phyloP scores from a whole-genome alignment of 2,797 vertebrate genomes.

The Sebastes cheni region DNA sequence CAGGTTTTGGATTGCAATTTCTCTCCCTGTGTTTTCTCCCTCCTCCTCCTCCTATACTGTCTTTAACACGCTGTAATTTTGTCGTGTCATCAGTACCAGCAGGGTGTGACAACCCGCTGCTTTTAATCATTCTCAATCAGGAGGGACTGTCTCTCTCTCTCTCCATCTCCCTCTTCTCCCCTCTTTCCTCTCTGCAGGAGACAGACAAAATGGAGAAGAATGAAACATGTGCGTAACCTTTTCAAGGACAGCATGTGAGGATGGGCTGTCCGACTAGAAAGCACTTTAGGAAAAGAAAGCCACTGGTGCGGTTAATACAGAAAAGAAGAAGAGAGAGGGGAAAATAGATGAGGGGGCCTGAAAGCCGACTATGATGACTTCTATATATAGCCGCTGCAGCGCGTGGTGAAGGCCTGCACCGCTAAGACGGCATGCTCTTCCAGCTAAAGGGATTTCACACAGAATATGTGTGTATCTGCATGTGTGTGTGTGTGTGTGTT shows the following conservation, averaged over 20 bases:
- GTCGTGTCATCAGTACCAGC: constrained; percentile 73
- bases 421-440: constrained; percentile 75
- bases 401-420: constrained; percentile 65
- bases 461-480: constrained; percentile 43
- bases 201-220: constrained; percentile 75
- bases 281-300: constrained; percentile 84
- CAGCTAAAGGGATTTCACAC: constrained; percentile 81
- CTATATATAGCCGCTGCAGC: constrained; percentile 78
- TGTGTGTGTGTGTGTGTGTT: constrained; percentile 61
- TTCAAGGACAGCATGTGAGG: constrained; percentile 74
- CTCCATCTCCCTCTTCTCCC: constrained; percentile 3
- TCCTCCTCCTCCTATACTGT: constrained; percentile 28
- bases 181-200: constrained; percentile 39
- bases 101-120: constrained; percentile 73
- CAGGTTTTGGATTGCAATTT: constrained; percentile 52
- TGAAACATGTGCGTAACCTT: constrained; percentile 78
- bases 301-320: constrained; percentile 81
- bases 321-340: constrained; percentile 66
- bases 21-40: constrained; percentile 25
- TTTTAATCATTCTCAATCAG: constrained; percentile 83
- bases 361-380: constrained; percentile 78
- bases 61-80: constrained; percentile 72
- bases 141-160: constrained; percentile 51
- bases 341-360: constrained; percentile 72
- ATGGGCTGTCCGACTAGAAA: constrained; percentile 71